Evolutionary conservation across 2,113 vertebrate genomes (phyloP), one percentile per base, ranked within the genome.

Genomic region (Carettochelys insculpta): DNA sequence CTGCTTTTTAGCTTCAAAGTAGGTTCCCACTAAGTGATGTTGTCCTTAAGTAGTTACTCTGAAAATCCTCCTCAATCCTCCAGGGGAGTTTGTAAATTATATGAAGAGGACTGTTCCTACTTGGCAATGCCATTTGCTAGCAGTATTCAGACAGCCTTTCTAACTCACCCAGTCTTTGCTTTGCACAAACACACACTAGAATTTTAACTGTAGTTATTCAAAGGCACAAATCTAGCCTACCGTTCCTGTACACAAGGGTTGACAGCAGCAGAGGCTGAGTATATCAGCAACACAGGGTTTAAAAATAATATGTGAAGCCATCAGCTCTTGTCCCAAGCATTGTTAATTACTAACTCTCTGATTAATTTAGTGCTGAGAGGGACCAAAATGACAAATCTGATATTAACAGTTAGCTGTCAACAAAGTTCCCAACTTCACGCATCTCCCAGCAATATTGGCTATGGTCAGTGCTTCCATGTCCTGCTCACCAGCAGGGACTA

Each of bases 361-460:
- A 47, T 5, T 41, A 56, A 27, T 53, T 3, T 65, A 81, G 34
- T 1, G 9, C n/a, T 38, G 31, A 45, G 58, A 41, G 50, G 54
- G 0, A 11, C 27, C 52, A 12, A 0, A 2, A 1, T 11, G 53
- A 80, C 77, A 65, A 11, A 43, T 25, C 50, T 92, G 53, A n/a
- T 83, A 52, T 8, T 43, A 65, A n/a, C 61, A 65, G 61, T 65
- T 79, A 53, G 22, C 78, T 58, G 5, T 2, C 38, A 5, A 76
- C 5, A 50, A 51, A 75, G 11, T 22, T 75, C 38, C 43, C 77
- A 13, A 24, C 5, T 2, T 48, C 8, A 31, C 17, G 29, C 20
- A 45, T 45, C 17, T 51, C 31, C n/a, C 38, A 43, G 11, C n/a
- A 82, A 20, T 68, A 68, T 22, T 92, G 38, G 11, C 82, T 77